Evolutionary conservation across 2,888 invertebrate species (phyloP).

Genomic region (Leucoptera coffeella): DNA sequence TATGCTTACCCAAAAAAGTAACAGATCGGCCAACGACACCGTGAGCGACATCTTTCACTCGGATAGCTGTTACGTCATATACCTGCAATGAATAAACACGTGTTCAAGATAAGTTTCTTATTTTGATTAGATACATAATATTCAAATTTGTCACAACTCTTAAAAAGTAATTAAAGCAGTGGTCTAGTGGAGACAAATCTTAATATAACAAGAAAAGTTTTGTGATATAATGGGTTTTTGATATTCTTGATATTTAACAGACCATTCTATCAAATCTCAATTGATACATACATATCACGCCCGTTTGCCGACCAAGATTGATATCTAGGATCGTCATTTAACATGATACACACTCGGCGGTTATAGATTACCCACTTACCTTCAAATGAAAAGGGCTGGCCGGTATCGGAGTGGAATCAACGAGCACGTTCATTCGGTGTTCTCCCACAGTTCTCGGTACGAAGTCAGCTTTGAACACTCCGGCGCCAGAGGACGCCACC

Average conservation of each 20-base stretch:
- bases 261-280: no score
- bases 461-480: conserved; percentile 85
- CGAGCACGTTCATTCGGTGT: conserved; percentile 82
- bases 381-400: conserved; percentile 94
- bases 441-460: conserved; percentile 87
- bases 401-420: conserved; percentile 73
- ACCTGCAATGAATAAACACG: conserved; percentile 41
- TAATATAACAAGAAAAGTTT: no score
- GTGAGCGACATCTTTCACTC: conserved; percentile 84
- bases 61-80: conserved; percentile 89
- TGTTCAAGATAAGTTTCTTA: no score
- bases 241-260: no score
- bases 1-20: conserved; percentile 75
- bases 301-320: no score
- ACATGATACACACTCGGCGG: no score
- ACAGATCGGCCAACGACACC: conserved; percentile 87
- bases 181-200: no score
- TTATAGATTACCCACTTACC: conserved; percentile 20
- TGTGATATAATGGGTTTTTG: no score
- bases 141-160: no score
- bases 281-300: no score
- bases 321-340: no score
- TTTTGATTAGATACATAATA: no score
- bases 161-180: background rate
- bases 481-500: conserved; percentile 76